Percentiles rank a stretch among this genome's conserved stretches.
phyloP scores from a whole-genome alignment of 30 jellyfish, hydroid and myxozoan genomes.

The Aurelia sp. region DNA sequence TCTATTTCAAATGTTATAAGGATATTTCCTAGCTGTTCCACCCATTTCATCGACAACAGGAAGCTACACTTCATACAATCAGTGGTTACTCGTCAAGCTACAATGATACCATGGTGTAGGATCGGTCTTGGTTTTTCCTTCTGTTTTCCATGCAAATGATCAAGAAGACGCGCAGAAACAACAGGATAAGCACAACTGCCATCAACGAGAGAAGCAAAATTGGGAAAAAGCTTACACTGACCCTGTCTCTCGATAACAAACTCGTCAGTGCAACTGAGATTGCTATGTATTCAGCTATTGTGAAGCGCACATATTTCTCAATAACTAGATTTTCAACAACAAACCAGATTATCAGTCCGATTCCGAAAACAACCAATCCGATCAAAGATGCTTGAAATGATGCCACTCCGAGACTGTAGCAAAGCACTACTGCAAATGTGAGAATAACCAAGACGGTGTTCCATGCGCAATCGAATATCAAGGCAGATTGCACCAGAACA shows the following conservation, averaged over 20 bases:
- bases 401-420: conserved; percentile 32
- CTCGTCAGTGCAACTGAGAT: conserved; percentile 54
- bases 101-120: conserved; percentile 30
- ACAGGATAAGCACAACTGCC: conserved; percentile 43
- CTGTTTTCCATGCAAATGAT: conserved; percentile 53
- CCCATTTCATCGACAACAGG: too few relatives aligned
- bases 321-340: conserved; percentile 36
- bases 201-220: conserved; percentile 38
- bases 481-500: conserved; percentile 42
- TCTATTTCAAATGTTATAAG: too few relatives aligned
- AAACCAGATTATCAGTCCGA: conserved; percentile 58
- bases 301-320: conserved; percentile 56
- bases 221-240: conserved; percentile 10
- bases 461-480: conserved; percentile 66
- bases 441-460: conserved; percentile 28
- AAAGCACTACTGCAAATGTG: conserved; percentile 24
- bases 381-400: conserved; percentile 53
- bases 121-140: conserved; percentile 28
- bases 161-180: conserved; percentile 34
- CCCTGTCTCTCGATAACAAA: conserved; percentile 36
- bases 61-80: too few relatives aligned
- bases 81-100: not conserved
- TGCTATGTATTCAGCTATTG: conserved; percentile 52
- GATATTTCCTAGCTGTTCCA: too few relatives aligned
- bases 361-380: conserved; percentile 25